Percentiles rank a stretch among this genome's conserved stretches.
Evolutionary conservation across 2,888 invertebrate species (phyloP).

Genomic region (Lamproptera curius): DNA sequence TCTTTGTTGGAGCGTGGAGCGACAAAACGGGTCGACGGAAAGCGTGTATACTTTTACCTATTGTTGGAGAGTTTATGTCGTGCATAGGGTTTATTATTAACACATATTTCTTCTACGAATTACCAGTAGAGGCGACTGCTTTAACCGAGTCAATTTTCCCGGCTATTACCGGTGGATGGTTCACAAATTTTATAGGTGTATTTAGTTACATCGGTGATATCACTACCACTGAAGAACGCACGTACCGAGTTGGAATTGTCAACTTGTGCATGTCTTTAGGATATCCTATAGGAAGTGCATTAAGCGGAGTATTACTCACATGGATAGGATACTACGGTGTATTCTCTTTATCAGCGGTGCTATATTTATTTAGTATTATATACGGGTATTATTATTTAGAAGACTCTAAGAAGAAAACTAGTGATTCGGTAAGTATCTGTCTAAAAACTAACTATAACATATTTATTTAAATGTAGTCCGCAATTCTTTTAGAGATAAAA

Average conservation of each 20-base stretch:
- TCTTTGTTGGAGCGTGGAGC: conserved; percentile 90
- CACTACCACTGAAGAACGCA: conserved; percentile 87
- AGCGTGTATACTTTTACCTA: conserved; percentile 89
- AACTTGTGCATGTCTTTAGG: conserved; percentile 93
- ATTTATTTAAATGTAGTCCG: no score
- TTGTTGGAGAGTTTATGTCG: conserved; percentile 88
- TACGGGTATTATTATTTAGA: conserved; percentile 85
- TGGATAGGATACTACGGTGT: conserved; percentile 90
- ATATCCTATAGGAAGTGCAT: conserved; percentile 90
- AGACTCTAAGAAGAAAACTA: conserved; percentile 72
- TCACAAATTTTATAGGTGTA: conserved; percentile 91
- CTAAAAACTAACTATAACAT: no score
- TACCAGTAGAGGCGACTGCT: conserved; percentile 88
- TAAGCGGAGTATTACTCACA: conserved; percentile 86
- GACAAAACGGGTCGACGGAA: conserved; percentile 83
- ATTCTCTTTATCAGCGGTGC: conserved; percentile 83
- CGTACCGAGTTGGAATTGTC: conserved; percentile 89
- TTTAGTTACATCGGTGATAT: conserved; percentile 94
- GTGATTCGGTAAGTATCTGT: conserved; percentile 38
- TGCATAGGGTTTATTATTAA: conserved; percentile 87
- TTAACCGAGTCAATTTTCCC: conserved; percentile 89
- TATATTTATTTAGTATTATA: conserved; percentile 85
- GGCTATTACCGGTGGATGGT: conserved; percentile 90
- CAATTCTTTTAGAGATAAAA: no score
- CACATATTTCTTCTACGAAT: conserved; percentile 86